Evolutionary conservation across 2,797 vertebrate species (phyloP).

Genomic region (Bothrops alternatus): DNA sequence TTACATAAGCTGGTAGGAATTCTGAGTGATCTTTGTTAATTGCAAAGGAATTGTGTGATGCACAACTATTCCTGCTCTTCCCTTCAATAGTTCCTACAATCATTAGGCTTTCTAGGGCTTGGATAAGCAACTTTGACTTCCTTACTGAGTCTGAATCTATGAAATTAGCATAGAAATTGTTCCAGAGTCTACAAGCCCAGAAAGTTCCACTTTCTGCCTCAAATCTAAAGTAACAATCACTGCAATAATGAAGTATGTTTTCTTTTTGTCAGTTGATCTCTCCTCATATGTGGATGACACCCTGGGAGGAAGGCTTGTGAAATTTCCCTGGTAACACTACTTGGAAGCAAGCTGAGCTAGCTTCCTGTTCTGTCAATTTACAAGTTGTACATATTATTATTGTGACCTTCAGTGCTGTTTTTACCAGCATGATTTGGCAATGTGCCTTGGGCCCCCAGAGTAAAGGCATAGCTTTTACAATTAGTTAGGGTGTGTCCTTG

Average conservation of each 20-base stretch:
- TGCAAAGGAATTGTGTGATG: too few species aligned
- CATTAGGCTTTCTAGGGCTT: not conserved
- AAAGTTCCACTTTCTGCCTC: not conserved
- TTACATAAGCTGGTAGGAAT: too few species aligned
- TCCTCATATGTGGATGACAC: not conserved
- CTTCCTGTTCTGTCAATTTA: not conserved
- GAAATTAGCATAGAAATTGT: not conserved
- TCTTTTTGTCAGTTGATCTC: not conserved
- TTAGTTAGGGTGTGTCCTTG: not conserved
- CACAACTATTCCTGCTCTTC: too few species aligned
- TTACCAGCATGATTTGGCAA: not conserved
- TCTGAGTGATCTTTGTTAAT: too few species aligned
- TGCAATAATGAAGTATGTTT: not conserved
- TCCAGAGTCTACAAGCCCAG: not conserved
- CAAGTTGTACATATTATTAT: not conserved
- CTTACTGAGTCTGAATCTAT: not conserved
- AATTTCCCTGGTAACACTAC: not conserved
- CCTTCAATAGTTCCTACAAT: too few species aligned
- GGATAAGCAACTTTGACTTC: not conserved
- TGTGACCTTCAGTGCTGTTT: not conserved
- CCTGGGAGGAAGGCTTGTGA: not conserved
- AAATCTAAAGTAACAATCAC: not conserved
- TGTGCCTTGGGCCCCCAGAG: not conserved
- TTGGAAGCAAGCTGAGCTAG: not conserved
- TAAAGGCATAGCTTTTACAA: not conserved